Percentiles rank a stretch among this genome's conserved stretches.
Conservation (phyloP, 2,113 vertebrate species). For the Silurus asotus region DNA sequence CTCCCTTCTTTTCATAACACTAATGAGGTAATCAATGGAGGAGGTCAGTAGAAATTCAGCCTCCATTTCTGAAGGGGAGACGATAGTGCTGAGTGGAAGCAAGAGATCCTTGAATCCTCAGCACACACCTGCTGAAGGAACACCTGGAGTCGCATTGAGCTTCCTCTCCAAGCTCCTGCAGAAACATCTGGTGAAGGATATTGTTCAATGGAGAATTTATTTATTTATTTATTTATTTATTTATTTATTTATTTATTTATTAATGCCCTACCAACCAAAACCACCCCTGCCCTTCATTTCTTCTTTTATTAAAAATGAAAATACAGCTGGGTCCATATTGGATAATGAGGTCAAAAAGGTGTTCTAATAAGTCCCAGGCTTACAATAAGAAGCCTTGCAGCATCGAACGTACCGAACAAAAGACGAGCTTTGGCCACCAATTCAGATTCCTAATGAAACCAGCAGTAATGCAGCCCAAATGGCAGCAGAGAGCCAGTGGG, state of each 20-base stretch:
- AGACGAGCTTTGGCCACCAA: conserved; percentile 51
- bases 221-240: neutral
- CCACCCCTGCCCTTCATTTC: conserved; percentile 34
- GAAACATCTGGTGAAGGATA: conserved; percentile 67
- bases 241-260: too few relatives aligned
- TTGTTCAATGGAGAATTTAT: neutral
- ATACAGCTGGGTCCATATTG: conserved; percentile 70
- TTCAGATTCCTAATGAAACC: conserved; percentile 57
- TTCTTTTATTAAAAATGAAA: conserved; percentile 71
- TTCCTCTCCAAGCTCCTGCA: conserved; percentile 56
- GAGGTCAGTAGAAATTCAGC: conserved; percentile 56
- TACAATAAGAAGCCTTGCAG: conserved; percentile 53
- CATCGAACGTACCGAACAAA: conserved; percentile 59
- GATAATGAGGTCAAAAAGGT: conserved; percentile 74
- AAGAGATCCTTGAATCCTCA: conserved; percentile 3
- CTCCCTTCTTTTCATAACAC: conserved; percentile 42
- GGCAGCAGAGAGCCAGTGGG: conserved; percentile 25
- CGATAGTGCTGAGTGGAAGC: conserved; percentile 34
- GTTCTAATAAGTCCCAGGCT: conserved; percentile 70
- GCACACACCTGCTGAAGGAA: conserved; percentile 66
- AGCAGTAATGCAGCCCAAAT: conserved; percentile 41
- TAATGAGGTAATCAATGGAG: conserved; percentile 69
- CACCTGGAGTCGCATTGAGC: conserved; percentile 71
- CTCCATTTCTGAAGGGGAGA: conserved; percentile 7
- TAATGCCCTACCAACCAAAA: too few relatives aligned